Conservation (phyloP, 2,113 vertebrate species). For the Leptodactylus fuscus region DNA sequence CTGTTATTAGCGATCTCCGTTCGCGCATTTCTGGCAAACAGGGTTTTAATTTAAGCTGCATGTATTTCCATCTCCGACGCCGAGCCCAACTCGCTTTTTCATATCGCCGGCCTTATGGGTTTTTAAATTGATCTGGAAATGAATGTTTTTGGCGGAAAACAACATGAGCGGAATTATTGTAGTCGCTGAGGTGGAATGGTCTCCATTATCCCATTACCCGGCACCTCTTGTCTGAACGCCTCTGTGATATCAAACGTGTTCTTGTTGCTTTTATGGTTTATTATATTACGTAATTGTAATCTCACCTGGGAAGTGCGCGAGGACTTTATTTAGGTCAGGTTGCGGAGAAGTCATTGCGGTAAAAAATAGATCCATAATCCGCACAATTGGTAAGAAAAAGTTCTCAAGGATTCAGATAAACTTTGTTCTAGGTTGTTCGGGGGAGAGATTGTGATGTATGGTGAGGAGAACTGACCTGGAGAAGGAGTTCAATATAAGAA, state of each 20-base stretch:
- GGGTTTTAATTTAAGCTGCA: not conserved
- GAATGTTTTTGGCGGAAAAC: not conserved
- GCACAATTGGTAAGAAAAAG: not conserved
- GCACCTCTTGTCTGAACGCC: not conserved
- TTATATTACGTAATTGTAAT: not conserved
- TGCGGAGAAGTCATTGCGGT: not conserved
- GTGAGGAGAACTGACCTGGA: too few species aligned
- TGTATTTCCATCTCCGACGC: conserved; percentile 15
- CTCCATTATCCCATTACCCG: not conserved
- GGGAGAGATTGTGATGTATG: not conserved
- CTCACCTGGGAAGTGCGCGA: not conserved
- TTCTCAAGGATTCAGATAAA: not conserved
- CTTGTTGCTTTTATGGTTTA: not conserved
- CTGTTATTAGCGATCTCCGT: not conserved
- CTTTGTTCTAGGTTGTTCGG: not conserved
- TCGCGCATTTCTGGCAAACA: conserved; percentile 13
- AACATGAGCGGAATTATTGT: not conserved
- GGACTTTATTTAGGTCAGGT: not conserved
- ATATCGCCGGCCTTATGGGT: not conserved
- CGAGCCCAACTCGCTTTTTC: not conserved
- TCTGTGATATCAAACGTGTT: too few species aligned
- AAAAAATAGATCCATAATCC: not conserved
- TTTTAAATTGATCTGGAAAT: conserved; percentile 20
- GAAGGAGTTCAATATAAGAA: not conserved
- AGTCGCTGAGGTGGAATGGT: not conserved